Base-by-base conservation (phyloP, 2,797 vertebrate species). In the Florisuga fusca region DNA sequence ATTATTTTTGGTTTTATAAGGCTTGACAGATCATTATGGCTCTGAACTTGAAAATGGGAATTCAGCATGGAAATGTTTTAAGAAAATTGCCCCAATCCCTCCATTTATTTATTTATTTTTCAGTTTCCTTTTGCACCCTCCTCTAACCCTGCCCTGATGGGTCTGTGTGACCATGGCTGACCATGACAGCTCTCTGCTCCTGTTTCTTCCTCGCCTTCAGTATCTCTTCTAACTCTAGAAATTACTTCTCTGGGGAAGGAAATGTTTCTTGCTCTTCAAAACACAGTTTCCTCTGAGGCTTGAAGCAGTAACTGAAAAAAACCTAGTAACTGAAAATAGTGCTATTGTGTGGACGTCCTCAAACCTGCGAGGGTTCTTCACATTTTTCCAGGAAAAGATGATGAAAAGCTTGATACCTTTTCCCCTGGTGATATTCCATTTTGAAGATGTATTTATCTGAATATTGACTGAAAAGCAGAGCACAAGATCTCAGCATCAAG, bases 361-460 rank as follows among this genome's bases (percentile, higher is more conserved):
- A 69, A 84, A 92, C 46, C 73, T 69, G 46, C 0, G 0, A 84
- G 25, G 18, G 25, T 53, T 89, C 79, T 78, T 89, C 31, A 23
- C 29, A 6, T 84, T 86, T 93, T 92, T 89, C 29, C n/a, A 53
- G 48, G 41, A 71, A 89, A 93, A 80, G 48, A 81, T 7, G 57
- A 89, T 85, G 38, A 88, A 93, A 96, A 89, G 43, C 79, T 81
- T 61, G 51, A n/a, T 91, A 68, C 85, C 85, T 80, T 80, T 13
- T 15, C 59, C 83, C 62, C 72, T 0, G 7, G 87, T 58, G 82
- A 67, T 45, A 57, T 77, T 82, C 27, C 12, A 31, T 69, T 93
- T 96, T 94, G 92, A 87, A 87, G 73, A 69, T 50, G 27, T 73
- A 50, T 81, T 89, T 91, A 81, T 84, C 76, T 95, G 92, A 92